A percentile compares a stretch with the other conserved stretches of the same genome.
Evolutionary conservation across 2,797 vertebrate genomes (phyloP).

Genomic region (Pristis pectinata): DNA sequence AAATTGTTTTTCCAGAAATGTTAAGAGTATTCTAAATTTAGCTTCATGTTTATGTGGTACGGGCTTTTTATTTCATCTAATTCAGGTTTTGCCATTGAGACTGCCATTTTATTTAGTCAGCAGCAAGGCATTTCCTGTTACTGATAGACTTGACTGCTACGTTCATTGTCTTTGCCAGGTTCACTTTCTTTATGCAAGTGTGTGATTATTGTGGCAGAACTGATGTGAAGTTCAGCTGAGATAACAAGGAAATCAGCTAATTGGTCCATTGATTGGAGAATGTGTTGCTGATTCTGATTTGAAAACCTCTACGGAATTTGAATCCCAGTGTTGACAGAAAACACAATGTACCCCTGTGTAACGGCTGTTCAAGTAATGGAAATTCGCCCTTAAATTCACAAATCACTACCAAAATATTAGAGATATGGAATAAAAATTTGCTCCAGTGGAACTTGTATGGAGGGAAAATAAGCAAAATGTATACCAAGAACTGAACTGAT

Average conservation of each 20-base stretch:
- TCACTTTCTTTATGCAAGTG: not conserved
- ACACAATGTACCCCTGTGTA: too few species aligned
- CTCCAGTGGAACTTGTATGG: too few species aligned
- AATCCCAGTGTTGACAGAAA: not conserved
- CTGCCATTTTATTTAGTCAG: constrained; percentile 5
- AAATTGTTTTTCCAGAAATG: not conserved
- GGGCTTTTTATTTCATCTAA: not conserved
- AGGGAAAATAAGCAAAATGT: too few species aligned
- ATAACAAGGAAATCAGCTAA: not conserved
- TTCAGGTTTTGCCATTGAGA: not conserved
- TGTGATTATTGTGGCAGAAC: constrained; percentile 13
- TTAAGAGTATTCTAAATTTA: not conserved
- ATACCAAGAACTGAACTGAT: too few species aligned
- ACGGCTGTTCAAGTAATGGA: too few species aligned
- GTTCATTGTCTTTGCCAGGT: not conserved
- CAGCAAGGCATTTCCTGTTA: constrained; percentile 18
- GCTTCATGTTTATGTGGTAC: not conserved
- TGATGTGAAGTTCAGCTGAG: not conserved
- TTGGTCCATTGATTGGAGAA: not conserved
- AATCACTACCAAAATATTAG: too few species aligned
- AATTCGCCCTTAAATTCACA: too few species aligned
- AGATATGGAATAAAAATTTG: too few species aligned
- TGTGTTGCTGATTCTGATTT: not conserved
- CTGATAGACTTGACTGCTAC: not conserved
- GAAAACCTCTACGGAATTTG: not conserved